These are phyloP conservation scores for Ophiothrix spiculata DNA, from an alignment of 35 echinoderm and acorn worm species.

Conservation along the genomic window DNA sequence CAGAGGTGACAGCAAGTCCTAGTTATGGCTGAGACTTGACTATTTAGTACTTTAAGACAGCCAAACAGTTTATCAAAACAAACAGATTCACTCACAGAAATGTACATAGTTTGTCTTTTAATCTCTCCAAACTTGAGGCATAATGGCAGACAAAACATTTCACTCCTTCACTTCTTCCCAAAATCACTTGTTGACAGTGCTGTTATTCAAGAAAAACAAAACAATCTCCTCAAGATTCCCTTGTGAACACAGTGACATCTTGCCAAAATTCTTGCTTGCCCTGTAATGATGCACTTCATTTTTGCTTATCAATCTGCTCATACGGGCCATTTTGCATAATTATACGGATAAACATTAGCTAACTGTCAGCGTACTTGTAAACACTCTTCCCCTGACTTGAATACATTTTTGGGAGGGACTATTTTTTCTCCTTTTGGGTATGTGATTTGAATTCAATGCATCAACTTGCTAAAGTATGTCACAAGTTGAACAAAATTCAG, in stretches of 20 bases:
- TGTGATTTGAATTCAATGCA: too few species aligned
- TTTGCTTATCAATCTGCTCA: neutral
- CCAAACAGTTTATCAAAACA: too few species aligned
- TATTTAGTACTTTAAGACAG: neutral
- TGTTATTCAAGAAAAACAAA: neutral
- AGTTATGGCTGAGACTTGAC: neutral
- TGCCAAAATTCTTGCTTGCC: neutral
- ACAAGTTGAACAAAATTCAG: too few species aligned
- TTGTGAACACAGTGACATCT: neutral
- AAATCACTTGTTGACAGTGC: neutral
- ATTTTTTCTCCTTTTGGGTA: too few species aligned
- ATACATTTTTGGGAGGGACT: neutral
- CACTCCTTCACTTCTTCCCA: neutral
- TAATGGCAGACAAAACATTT: neutral
- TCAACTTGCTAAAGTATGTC: too few species aligned
- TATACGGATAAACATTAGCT: neutral
- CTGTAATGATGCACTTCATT: neutral
- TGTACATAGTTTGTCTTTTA: slow-evolving; percentile 9
- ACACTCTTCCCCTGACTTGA: neutral
- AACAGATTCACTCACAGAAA: neutral
- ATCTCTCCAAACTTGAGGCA: neutral
- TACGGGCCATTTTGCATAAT: neutral
- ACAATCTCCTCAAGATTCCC: neutral
- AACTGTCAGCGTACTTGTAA: neutral
- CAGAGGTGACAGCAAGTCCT: neutral